These are phyloP conservation scores for Dryoscopus gambensis DNA, from an alignment of 2,113 vertebrate species.

Conservation along the genomic window DNA sequence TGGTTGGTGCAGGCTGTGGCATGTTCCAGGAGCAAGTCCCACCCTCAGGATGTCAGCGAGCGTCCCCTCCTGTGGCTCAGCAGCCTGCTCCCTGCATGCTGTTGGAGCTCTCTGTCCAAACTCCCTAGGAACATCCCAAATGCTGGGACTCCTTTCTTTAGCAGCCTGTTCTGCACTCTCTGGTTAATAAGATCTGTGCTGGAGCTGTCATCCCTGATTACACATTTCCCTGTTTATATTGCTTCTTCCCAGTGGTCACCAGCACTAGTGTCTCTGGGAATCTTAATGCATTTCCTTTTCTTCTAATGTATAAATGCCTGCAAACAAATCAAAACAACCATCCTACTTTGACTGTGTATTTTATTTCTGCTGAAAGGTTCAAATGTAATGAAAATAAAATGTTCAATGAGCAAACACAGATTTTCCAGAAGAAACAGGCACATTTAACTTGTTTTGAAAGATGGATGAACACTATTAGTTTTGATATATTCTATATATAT, in stretches of 20 bases:
- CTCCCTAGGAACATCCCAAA: background rate
- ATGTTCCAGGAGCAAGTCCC: background rate
- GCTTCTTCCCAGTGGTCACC: background rate
- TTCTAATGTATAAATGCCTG: background rate
- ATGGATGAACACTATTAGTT: constrained; percentile 5
- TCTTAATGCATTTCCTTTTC: background rate
- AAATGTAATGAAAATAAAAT: background rate
- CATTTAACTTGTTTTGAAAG: constrained; percentile 12
- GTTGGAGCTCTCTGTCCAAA: background rate
- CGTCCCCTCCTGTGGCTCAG: background rate
- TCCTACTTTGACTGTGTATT: background rate
- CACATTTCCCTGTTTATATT: background rate
- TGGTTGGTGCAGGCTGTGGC: rapidly evolving
- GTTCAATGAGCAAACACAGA: background rate
- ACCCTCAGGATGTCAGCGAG: rapidly evolving
- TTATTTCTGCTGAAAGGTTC: background rate
- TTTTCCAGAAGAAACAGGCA: background rate
- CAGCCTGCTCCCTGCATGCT: background rate
- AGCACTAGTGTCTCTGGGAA: background rate
- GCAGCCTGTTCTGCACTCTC: background rate
- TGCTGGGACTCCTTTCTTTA: background rate
- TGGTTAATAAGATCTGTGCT: background rate
- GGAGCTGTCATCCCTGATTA: background rate
- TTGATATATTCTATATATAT: background rate
- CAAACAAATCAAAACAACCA: background rate